Percentiles rank a stretch among this genome's conserved stretches.
Conservation (phyloP, 2,113 vertebrate species). For the Leptobrachium ailaonicum region DNA sequence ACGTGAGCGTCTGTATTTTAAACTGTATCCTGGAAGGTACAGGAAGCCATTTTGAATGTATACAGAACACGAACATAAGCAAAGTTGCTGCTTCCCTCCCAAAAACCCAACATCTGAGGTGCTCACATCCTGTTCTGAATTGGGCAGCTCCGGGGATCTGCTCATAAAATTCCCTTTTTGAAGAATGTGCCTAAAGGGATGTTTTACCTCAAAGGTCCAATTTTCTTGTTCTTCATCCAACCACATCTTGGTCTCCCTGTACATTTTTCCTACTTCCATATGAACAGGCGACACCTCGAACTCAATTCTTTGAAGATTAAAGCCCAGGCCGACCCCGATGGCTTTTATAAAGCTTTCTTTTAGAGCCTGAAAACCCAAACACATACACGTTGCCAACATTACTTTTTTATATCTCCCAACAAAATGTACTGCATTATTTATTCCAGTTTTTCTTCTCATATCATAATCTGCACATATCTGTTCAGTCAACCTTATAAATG, state of each 20-base stretch:
- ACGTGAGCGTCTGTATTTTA: too few species aligned
- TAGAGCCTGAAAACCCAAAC: slow-evolving; percentile 73
- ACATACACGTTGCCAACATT: background rate
- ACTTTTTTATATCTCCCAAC: background rate
- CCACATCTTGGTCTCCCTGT: slow-evolving; percentile 81
- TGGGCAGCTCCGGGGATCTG: too few species aligned
- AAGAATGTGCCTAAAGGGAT: too few species aligned
- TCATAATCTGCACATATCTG: slow-evolving; percentile 19
- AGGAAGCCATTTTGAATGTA: too few species aligned
- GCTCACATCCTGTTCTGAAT: too few species aligned
- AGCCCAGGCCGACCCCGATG: slow-evolving; percentile 87
- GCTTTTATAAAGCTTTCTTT: slow-evolving; percentile 98
- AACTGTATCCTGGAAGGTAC: too few species aligned
- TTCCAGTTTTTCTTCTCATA: slow-evolving; percentile 18
- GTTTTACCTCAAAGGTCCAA: slow-evolving; percentile 77
- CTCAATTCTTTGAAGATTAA: slow-evolving; percentile 88
- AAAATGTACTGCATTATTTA: slow-evolving; percentile 25
- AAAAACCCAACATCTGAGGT: too few species aligned
- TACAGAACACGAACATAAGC: too few species aligned
- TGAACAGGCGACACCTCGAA: slow-evolving; percentile 79
- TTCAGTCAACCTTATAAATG: slow-evolving; percentile 39
- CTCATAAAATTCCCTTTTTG: too few species aligned
- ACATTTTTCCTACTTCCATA: slow-evolving; percentile 70
- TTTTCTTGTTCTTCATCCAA: slow-evolving; percentile 81
- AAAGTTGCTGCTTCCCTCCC: too few species aligned